A percentile compares a stretch with the other conserved stretches of the same genome.
These are phyloP conservation scores for Geococcyx californianus DNA, from an alignment of 2,113 vertebrate species.

Conservation along the genomic window DNA sequence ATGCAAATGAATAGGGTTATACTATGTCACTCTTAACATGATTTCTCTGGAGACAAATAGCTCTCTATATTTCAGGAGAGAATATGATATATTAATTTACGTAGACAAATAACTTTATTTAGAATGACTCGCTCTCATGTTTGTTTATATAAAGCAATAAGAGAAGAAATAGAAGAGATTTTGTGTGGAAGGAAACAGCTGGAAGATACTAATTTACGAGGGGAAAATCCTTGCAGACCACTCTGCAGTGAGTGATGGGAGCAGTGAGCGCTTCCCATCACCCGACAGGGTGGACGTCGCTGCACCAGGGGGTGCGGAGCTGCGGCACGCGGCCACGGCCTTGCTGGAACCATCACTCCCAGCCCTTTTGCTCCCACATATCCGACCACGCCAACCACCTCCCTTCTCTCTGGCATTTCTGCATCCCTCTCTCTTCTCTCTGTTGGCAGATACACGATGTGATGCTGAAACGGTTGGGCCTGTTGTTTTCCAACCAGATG, in stretches of 20 bases:
- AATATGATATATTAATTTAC: slow-evolving; percentile 71
- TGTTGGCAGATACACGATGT: neutral
- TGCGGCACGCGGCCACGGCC: too few relatives aligned
- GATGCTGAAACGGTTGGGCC: neutral
- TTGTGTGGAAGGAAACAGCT: slow-evolving; percentile 29
- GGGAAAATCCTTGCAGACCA: neutral
- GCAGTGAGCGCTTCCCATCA: neutral
- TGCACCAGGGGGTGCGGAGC: neutral
- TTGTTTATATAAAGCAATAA: slow-evolving; percentile 55
- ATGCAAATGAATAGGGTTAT: slow-evolving; percentile 75
- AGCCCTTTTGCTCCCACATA: neutral
- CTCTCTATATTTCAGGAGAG: slow-evolving; percentile 66
- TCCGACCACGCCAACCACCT: neutral
- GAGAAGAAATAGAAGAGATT: neutral
- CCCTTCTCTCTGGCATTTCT: neutral
- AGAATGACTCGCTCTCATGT: slow-evolving; percentile 34
- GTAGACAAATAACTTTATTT: slow-evolving; percentile 70
- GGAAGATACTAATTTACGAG: neutral
- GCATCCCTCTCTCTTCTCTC: neutral
- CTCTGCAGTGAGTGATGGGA: neutral
- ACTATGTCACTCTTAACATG: slow-evolving; percentile 63
- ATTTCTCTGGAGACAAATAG: slow-evolving; percentile 75
- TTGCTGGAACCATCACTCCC: neutral
- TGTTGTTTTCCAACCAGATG: slow-evolving; percentile 37
- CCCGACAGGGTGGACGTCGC: too few relatives aligned